Evolutionary conservation across 2,888 invertebrate species (phyloP).

Genomic region (Cryptosula pallasiana): DNA sequence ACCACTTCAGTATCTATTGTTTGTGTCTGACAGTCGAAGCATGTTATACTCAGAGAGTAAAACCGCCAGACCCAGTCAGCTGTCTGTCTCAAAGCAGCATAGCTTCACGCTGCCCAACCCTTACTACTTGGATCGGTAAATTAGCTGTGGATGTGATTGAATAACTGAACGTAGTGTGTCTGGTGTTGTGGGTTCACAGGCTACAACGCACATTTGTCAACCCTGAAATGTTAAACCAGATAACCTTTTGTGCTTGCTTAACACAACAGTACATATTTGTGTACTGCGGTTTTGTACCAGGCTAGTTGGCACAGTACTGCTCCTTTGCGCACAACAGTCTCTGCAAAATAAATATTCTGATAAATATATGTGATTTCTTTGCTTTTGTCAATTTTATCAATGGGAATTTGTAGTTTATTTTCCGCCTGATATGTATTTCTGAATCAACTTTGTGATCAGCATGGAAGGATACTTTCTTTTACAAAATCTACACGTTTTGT

Average conservation of each 20-base stretch:
- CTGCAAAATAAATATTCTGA: no score
- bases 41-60: background rate
- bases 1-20: background rate
- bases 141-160: background rate
- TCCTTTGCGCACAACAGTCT: no score
- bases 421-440: no score
- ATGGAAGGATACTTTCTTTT: no score
- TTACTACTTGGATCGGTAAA: background rate
- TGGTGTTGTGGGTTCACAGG: background rate
- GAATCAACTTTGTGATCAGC: no score
- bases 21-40: background rate
- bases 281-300: no score
- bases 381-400: no score
- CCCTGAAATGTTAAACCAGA: background rate
- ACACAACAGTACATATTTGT: no score
- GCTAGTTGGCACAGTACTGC: no score
- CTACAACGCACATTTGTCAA: background rate
- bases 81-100: constrained; percentile 1
- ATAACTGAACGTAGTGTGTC: background rate
- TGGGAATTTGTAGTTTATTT: no score
- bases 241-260: background rate
- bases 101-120: constrained; percentile 16
- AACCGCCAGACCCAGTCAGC: background rate
- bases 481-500: no score
- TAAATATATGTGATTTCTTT: no score